These are phyloP conservation scores for Novumbra hubbsi DNA, from an alignment of 2,797 vertebrate species.

Conservation along the genomic window DNA sequence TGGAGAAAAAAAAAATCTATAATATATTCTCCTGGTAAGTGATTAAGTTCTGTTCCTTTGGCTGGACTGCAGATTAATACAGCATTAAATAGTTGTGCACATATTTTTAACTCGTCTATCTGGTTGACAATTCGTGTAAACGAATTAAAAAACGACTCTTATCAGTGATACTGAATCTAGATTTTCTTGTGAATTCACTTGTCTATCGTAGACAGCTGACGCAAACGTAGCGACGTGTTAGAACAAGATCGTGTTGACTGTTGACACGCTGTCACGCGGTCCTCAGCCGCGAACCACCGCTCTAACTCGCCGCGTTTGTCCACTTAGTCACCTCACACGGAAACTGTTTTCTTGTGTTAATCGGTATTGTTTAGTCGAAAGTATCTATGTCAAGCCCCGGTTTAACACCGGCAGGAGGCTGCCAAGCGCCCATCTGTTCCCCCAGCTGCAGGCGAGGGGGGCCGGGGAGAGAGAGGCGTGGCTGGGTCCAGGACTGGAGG, in stretches of 20 bases:
- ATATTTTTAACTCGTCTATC: not conserved
- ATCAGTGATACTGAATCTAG: too few relatives aligned
- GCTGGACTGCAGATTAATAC: not conserved
- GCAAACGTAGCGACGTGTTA: not conserved
- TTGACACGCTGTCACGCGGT: not conserved
- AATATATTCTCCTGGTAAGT: not conserved
- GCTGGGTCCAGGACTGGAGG: not conserved
- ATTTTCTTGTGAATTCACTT: too few relatives aligned
- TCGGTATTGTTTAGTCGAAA: slow-evolving; percentile 41
- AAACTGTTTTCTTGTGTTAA: slow-evolving; percentile 9
- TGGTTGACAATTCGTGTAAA: not conserved
- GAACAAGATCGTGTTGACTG: not conserved
- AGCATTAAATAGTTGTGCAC: not conserved
- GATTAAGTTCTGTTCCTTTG: not conserved
- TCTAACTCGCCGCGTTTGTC: too few relatives aligned
- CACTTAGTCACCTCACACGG: not conserved
- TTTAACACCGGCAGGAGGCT: slow-evolving; percentile 46
- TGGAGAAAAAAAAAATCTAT: not conserved
- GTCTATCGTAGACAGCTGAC: too few relatives aligned
- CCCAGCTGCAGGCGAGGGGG: slow-evolving; percentile 40
- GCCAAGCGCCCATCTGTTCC: slow-evolving; percentile 48
- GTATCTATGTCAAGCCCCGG: slow-evolving; percentile 50
- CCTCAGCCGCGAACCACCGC: not conserved
- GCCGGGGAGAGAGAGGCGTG: not conserved
- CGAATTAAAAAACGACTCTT: too few relatives aligned